Percentiles rank a stretch among this genome's conserved stretches.
phyloP scores from a whole-genome alignment of 2,797 vertebrate species.

The Carduelis carduelis region DNA sequence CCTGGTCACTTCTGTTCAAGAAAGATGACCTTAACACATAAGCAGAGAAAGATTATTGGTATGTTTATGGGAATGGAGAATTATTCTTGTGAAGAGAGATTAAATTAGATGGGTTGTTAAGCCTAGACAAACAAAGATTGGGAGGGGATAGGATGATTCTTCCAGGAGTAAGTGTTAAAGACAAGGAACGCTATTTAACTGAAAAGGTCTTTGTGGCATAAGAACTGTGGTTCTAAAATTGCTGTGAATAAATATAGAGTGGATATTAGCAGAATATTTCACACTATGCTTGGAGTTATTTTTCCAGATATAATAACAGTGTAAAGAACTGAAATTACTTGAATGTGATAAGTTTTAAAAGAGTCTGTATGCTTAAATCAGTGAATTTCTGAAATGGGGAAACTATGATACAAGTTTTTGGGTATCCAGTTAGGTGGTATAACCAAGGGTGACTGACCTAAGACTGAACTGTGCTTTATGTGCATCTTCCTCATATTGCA shows the following conservation, averaged over 20 bases:
- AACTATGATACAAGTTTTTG: not conserved
- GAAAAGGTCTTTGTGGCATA: not conserved
- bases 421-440: not conserved
- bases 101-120: not conserved
- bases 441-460: not conserved
- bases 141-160: not conserved
- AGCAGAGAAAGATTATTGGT: not conserved
- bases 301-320: not conserved
- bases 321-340: not conserved
- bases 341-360: not conserved
- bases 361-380: not conserved
- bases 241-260: not conserved
- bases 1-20: not conserved
- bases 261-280: not conserved
- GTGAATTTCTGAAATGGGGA: not conserved
- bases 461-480: not conserved
- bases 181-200: not conserved
- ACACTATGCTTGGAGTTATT: not conserved
- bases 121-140: not conserved
- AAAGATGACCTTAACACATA: not conserved
- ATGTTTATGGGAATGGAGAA: not conserved
- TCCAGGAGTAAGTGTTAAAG: not conserved
- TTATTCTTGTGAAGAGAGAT: not conserved
- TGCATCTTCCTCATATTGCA: not conserved
- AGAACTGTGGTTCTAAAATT: not conserved